These are phyloP conservation scores for Gopherus flavomarginatus DNA, from an alignment of 2,113 vertebrate species.

Conservation along the genomic window DNA sequence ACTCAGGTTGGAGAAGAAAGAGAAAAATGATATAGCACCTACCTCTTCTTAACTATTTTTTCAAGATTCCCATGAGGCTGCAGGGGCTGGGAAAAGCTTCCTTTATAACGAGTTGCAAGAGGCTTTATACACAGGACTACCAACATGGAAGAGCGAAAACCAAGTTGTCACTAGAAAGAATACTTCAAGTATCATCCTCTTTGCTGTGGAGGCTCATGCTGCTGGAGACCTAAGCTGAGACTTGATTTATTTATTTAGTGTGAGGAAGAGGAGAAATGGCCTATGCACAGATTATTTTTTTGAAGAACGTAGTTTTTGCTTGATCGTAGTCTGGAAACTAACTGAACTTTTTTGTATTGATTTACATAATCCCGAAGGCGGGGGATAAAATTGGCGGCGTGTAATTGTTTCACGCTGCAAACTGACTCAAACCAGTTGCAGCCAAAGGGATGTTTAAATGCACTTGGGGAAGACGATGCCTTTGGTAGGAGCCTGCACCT, in stretches of 20 bases:
- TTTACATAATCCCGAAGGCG: not conserved
- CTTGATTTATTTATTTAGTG: not conserved
- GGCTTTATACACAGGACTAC: not conserved
- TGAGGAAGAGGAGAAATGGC: not conserved
- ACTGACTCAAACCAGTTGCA: conserved; percentile 23
- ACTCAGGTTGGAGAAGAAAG: not conserved
- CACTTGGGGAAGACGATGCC: not conserved
- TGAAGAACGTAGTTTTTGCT: not conserved
- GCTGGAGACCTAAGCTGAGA: not conserved
- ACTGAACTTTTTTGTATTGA: not conserved
- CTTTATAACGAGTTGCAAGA: not conserved
- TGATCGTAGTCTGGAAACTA: conserved; percentile 24
- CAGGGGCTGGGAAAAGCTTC: not conserved
- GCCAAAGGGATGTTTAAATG: not conserved
- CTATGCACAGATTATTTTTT: not conserved
- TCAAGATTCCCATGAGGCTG: not conserved
- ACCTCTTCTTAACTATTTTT: not conserved
- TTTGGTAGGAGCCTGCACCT: not conserved
- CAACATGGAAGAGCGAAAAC: not conserved
- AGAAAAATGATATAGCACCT: not conserved
- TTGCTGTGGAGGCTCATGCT: not conserved
- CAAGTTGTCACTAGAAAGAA: not conserved
- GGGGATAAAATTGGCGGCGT: conserved; percentile 3
- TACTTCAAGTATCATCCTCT: not conserved
- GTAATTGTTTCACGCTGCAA: conserved; percentile 10